Conservation (phyloP, 1,140 invertebrate species). For the Plutomurus gul region DNA sequence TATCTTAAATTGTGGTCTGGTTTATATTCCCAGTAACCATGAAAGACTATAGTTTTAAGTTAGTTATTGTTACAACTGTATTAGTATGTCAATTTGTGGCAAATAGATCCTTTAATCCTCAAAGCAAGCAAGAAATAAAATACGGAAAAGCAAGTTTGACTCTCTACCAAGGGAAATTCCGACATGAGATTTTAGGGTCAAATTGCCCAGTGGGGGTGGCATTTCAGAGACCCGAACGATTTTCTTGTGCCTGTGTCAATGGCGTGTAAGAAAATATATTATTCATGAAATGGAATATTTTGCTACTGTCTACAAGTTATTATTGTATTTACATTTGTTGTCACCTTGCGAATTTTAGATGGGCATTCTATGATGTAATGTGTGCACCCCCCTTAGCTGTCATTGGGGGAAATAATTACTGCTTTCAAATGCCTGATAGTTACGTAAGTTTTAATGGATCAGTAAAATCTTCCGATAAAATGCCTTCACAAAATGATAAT, state of each 20-base stretch:
- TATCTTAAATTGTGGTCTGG: too few relatives aligned
- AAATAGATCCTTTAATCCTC: too few relatives aligned
- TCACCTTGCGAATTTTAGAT: too few relatives aligned
- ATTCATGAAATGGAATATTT: not conserved
- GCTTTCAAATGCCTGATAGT: conserved; percentile 31
- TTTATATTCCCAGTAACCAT: too few relatives aligned
- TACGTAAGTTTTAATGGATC: conserved; percentile 32
- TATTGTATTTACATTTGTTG: not conserved
- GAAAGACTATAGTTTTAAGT: not conserved
- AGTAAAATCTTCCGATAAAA: too few relatives aligned
- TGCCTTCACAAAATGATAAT: not conserved
- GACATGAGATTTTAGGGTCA: conserved; percentile 23
- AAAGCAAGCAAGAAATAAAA: not conserved
- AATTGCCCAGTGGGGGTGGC: conserved; percentile 34
- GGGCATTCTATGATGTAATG: conserved; percentile 40
- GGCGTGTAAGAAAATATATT: conserved; percentile 25
- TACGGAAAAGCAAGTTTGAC: not conserved
- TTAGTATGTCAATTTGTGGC: not conserved
- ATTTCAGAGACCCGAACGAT: conserved; percentile 24
- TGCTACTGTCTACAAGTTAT: not conserved
- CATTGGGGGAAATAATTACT: conserved; percentile 31
- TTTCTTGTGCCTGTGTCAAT: conserved; percentile 41
- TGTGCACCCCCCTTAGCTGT: conserved; percentile 25
- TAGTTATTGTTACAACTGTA: not conserved
- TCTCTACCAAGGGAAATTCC: not conserved